Base-by-base conservation (phyloP, 2,888 invertebrate species). In the Apamea sordens region DNA sequence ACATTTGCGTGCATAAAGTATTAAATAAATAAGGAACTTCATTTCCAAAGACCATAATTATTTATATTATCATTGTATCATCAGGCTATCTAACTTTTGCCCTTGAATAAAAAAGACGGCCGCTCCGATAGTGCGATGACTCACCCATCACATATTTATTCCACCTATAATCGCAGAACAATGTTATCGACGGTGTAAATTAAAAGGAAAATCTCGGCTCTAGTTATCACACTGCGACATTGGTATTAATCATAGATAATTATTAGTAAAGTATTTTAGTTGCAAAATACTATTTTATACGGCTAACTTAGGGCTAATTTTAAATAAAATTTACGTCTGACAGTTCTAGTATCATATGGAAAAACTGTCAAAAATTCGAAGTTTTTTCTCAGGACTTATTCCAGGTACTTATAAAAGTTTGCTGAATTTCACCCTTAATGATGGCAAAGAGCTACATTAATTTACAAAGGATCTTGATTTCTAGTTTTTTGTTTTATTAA, bases 181-280 rank as follows among this genome's bases (percentile, higher is more conserved):
- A 76, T 79, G 10, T 69, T 72, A 79, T 83, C 86, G 8, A 69
- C 36, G n/a, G 15, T 86, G 44, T 73, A 47, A 64, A 32, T 61
- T 18, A 75, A 28, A 56, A 73, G n/a, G 50, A n/a, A 86, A 85
- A 86, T 85, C 87, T 80, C 77, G 56, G 80, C 36, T 4, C 10
- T 63, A 67, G 11, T 73, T 80, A 79, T 86, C 84, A 70, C 28
- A 75, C 63, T 84, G 80, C 87, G 87, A 53, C 67, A 84, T 13
- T 80, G 0, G 73, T 77, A 85, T 84, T 74, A 32, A 63, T 63
- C 32, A 61, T 15, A 50, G 80, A 86, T 86, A 69, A 70, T 65
- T 65, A 63, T 72, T 41, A 63, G 64, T 21, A 11, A 7, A 63
- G 69, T 74, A 63, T 69, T 44, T 10, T 15, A 28, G 61, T 74